Evolutionary conservation across 1,140 invertebrate species (phyloP).

Genomic region (Orchestia grillus): DNA sequence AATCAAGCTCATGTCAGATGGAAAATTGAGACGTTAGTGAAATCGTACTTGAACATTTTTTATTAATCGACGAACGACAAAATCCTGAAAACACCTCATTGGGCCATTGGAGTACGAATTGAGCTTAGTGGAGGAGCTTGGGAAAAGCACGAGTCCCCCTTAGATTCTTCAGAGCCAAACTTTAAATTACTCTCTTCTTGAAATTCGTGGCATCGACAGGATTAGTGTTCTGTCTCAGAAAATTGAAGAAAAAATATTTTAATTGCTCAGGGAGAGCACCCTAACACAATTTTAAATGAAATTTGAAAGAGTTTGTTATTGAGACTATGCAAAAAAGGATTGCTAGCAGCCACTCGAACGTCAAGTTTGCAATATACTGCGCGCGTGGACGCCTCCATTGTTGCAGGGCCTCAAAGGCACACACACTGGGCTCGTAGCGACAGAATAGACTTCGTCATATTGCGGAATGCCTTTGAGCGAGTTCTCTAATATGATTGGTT

Average conservation of each 20-base stretch:
- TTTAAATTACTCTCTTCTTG: background rate
- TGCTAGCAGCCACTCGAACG: background rate
- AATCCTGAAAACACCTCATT: background rate
- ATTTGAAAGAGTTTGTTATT: slow-evolving; percentile 1
- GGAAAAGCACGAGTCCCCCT: too few relatives aligned
- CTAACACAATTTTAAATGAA: background rate
- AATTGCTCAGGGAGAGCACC: background rate
- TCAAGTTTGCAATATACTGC: background rate
- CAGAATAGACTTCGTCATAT: slow-evolving; percentile 21
- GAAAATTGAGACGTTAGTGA: background rate
- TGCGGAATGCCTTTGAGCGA: slow-evolving; percentile 7
- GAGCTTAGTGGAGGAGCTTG: background rate
- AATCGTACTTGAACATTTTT: too few relatives aligned
- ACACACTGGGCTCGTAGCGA: background rate
- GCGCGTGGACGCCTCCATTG: background rate
- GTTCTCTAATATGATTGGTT: slow-evolving; percentile 4
- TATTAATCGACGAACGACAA: too few relatives aligned
- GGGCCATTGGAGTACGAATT: background rate
- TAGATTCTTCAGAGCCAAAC: background rate
- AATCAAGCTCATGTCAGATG: background rate
- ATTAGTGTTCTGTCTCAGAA: background rate
- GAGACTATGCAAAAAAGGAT: background rate
- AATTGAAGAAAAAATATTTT: background rate
- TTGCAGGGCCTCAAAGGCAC: background rate
- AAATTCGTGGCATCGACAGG: background rate